Evolutionary conservation across 2,113 vertebrate genomes (phyloP).

Genomic region (Ancistrus triradiatus): DNA sequence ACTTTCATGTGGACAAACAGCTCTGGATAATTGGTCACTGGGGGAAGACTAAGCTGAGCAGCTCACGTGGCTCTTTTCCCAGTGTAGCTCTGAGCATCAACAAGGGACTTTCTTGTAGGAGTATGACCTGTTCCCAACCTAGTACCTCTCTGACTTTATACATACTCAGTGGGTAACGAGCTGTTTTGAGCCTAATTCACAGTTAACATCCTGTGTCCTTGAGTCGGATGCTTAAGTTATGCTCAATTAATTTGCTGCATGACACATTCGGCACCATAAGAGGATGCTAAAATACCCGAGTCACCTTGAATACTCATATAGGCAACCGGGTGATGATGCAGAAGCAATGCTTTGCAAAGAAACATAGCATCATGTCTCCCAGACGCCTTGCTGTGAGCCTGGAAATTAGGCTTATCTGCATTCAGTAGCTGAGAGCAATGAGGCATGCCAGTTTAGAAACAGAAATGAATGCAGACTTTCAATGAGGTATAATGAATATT

Average conservation of each 20-base stretch:
- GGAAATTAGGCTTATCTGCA: conserved; percentile 22
- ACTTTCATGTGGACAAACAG: conserved; percentile 22
- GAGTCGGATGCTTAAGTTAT: background rate
- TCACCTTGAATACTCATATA: conserved; percentile 24
- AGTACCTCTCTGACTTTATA: background rate
- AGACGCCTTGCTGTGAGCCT: conserved; percentile 6
- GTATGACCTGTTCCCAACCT: background rate
- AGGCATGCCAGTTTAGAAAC: conserved; percentile 16
- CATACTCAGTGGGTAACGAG: background rate
- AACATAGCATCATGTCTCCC: conserved; percentile 15
- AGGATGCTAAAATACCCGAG: conserved; percentile 19
- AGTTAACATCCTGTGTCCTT: conserved; percentile 19
- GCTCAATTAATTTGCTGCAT: conserved; percentile 10
- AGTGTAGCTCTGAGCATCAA: conserved; percentile 1
- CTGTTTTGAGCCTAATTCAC: background rate
- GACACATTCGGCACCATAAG: conserved; percentile 2
- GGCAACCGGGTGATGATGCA: conserved; percentile 18
- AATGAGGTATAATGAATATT: conserved; percentile 24
- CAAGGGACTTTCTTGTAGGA: background rate
- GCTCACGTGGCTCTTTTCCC: conserved; percentile 7
- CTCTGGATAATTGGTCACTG: conserved; percentile 41
- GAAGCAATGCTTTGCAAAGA: conserved; percentile 16
- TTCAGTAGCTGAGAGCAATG: conserved; percentile 18
- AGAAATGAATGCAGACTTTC: conserved; percentile 22
- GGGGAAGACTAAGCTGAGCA: conserved; percentile 12